These are phyloP conservation scores for Proisotoma minuta DNA, from an alignment of 2,888 invertebrate species.

Conservation along the genomic window DNA sequence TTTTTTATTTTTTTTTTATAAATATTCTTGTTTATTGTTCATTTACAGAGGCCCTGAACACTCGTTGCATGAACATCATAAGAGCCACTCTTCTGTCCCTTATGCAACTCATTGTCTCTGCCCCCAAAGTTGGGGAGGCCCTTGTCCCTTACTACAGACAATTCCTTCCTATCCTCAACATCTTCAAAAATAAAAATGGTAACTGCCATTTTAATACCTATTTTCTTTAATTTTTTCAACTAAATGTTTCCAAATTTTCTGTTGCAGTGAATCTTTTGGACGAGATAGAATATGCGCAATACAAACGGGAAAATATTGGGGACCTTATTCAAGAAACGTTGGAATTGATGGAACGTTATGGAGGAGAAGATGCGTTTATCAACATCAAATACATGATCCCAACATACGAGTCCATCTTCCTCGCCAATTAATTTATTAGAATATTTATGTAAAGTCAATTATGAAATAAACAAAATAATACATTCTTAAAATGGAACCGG, in stretches of 20 bases:
- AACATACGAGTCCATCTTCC: conserved; percentile 88
- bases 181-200: conserved; percentile 82
- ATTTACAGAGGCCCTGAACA: conserved; percentile 73
- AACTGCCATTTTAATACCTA: conserved; percentile 48
- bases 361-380: conserved; percentile 93
- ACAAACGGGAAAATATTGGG: conserved; percentile 78
- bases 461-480: no score
- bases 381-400: conserved; percentile 98
- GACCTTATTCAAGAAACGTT: conserved; percentile 90
- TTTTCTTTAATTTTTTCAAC: neutral
- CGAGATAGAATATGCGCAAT: conserved; percentile 82
- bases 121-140: conserved; percentile 84
- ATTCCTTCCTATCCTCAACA: conserved; percentile 81
- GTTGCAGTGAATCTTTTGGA: conserved; percentile 67
- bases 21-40: no score
- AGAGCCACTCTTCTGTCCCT: conserved; percentile 77
- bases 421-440: no score
- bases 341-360: conserved; percentile 82
- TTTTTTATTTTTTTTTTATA: neutral
- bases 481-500: no score
- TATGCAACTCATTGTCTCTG: conserved; percentile 79
- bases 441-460: no score
- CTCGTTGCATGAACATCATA: conserved; percentile 73
- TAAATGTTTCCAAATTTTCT: neutral
- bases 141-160: conserved; percentile 96